Evolutionary conservation across 2,888 invertebrate genomes (phyloP).

Genomic region (Gymnosoma rotundatum): DNA sequence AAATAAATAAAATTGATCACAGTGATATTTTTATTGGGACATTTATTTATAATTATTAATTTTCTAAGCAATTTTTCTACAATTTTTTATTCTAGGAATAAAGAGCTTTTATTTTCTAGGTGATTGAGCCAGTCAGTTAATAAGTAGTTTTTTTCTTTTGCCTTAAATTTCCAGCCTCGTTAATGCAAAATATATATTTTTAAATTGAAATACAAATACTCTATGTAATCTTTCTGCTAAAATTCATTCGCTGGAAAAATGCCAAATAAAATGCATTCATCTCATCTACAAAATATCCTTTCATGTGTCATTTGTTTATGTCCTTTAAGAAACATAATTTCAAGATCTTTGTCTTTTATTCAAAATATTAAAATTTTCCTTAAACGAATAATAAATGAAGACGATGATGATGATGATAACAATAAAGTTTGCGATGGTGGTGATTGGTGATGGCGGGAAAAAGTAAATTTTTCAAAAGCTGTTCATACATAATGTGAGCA

Average conservation of each 20-base stretch:
- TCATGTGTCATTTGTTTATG: conserved; percentile 54
- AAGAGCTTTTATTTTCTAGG: no score
- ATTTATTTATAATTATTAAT: no score
- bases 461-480: conserved; percentile 18
- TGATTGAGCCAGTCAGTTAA: no score
- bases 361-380: conserved; percentile 47
- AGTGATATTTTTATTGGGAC: no score
- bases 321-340: conserved; percentile 8
- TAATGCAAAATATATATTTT: neutral
- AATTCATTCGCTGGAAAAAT: conserved; percentile 27
- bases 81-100: no score
- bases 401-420: conserved; percentile 18
- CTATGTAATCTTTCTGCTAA: neutral
- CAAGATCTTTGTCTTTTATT: neutral
- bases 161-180: neutral
- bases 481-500: conserved; percentile 50
- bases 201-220: no score
- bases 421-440: conserved; percentile 29
- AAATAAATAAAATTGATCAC: no score
- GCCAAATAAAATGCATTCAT: conserved; percentile 25
- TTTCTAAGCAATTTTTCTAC: no score
- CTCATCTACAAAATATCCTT: conserved; percentile 51
- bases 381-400: no score
- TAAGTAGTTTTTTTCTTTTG: no score
- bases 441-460: conserved; percentile 67